A percentile compares a stretch with the other conserved stretches of the same genome.
Evolutionary conservation across 2,113 vertebrate genomes (phyloP).

Genomic region (Gymnarchus niloticus): DNA sequence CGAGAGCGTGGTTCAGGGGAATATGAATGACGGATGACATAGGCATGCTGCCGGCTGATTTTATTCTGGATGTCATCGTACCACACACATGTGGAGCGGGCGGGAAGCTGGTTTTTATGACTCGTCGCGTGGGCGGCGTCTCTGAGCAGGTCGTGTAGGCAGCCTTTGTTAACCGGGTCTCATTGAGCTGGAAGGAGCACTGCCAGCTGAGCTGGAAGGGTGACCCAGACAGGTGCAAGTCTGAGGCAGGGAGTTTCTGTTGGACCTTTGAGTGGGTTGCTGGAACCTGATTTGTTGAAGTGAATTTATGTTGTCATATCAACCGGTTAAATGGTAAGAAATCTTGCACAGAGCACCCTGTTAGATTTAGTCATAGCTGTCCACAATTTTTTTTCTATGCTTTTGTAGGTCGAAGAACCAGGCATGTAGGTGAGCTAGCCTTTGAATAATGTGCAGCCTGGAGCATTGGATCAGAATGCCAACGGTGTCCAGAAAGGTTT

Average conservation of each 20-base stretch:
- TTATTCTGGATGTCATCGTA: background rate
- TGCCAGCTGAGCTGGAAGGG: background rate
- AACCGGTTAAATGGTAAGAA: too few relatives aligned
- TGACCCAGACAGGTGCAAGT: background rate
- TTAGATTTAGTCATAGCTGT: too few relatives aligned
- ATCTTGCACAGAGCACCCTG: too few relatives aligned
- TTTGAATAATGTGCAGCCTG: background rate
- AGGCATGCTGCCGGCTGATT: background rate
- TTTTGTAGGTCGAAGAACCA: background rate
- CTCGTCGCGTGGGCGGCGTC: background rate
- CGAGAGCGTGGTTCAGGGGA: background rate
- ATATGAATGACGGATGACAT: background rate
- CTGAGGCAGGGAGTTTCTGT: too few relatives aligned
- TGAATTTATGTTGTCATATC: too few relatives aligned
- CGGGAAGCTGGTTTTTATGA: background rate
- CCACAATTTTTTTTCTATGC: too few relatives aligned
- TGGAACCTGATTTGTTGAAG: too few relatives aligned
- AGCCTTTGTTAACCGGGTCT: background rate
- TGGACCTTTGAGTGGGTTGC: too few relatives aligned
- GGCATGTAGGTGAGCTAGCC: background rate
- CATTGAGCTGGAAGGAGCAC: background rate
- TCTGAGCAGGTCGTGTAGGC: too few relatives aligned
- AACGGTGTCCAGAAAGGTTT: background rate
- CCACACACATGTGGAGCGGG: background rate
- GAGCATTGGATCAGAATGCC: background rate